Conservation (phyloP, 2,113 vertebrate species). For the Arothron firmamentum region DNA sequence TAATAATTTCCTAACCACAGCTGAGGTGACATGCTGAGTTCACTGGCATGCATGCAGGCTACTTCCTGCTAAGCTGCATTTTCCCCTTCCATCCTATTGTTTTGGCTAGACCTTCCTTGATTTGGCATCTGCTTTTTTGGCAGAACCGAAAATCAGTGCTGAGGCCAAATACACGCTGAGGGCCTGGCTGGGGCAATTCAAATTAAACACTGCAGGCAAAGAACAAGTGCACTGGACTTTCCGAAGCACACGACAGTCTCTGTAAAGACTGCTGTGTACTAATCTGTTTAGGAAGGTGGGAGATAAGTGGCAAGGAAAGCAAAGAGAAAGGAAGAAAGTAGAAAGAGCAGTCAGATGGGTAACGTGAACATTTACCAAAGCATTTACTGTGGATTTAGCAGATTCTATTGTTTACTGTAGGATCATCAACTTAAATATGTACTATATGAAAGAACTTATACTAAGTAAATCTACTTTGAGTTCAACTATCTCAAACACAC, state of each 20-base stretch:
- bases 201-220: conserved; percentile 53
- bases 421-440: too few species aligned
- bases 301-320: conserved; percentile 13
- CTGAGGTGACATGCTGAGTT: too few species aligned
- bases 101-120: conserved; percentile 41
- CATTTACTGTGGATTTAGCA: too few species aligned
- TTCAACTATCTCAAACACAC: background rate
- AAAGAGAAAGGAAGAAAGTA: background rate
- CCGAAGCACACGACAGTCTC: conserved; percentile 46
- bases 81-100: conserved; percentile 51
- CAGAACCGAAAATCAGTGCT: conserved; percentile 27
- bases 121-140: conserved; percentile 56
- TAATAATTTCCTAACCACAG: too few species aligned
- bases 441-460: background rate
- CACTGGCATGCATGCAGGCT: background rate
- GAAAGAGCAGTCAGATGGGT: too few species aligned
- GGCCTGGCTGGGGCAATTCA: conserved; percentile 50
- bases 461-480: background rate
- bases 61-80: conserved; percentile 30
- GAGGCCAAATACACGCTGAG: conserved; percentile 50
- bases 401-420: too few species aligned
- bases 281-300: conserved; percentile 40
- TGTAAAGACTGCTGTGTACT: too few species aligned
- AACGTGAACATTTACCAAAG: too few species aligned
- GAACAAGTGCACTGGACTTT: conserved; percentile 57